Evolutionary conservation across 2,888 invertebrate species (phyloP).

Genomic region (Drosophila mimica): DNA sequence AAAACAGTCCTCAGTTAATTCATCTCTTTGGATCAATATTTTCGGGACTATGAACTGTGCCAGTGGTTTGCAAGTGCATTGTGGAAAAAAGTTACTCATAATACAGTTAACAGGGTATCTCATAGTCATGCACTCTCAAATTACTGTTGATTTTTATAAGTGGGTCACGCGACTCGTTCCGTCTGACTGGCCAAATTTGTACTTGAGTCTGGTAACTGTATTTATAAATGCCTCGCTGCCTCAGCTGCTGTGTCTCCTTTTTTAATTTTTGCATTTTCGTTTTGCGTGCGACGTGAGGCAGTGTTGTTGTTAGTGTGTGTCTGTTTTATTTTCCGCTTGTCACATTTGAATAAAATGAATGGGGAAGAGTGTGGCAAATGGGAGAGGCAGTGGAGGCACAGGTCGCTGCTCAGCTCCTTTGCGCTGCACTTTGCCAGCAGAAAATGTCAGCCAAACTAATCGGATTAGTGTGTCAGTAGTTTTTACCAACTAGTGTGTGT

Average conservation of each 20-base stretch:
- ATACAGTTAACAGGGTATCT: background rate
- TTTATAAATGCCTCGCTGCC: constrained; percentile 20
- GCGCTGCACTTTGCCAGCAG: constrained; percentile 63
- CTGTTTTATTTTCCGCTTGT: constrained; percentile 65
- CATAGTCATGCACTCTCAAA: background rate
- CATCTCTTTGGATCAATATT: background rate
- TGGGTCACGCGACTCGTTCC: background rate
- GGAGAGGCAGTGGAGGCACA: constrained; percentile 5
- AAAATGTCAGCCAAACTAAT: constrained; percentile 77
- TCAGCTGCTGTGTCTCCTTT: constrained; percentile 11
- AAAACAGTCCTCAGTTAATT: background rate
- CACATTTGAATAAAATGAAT: constrained; percentile 76
- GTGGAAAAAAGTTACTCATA: background rate
- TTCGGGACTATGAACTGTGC: background rate
- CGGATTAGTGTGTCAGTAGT: constrained; percentile 78
- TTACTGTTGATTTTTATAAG: background rate
- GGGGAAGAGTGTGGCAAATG: constrained; percentile 17
- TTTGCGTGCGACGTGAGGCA: constrained; percentile 43
- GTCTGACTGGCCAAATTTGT: constrained; percentile 25
- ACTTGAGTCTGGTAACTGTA: constrained; percentile 27
- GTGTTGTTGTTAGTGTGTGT: background rate
- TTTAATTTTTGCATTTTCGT: constrained; percentile 67
- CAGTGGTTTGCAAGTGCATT: background rate
- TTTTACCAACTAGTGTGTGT: constrained; percentile 38
- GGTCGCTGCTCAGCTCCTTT: constrained; percentile 42